Conservation (phyloP, 2,888 invertebrate genomes). For the Hipparchia semele region DNA sequence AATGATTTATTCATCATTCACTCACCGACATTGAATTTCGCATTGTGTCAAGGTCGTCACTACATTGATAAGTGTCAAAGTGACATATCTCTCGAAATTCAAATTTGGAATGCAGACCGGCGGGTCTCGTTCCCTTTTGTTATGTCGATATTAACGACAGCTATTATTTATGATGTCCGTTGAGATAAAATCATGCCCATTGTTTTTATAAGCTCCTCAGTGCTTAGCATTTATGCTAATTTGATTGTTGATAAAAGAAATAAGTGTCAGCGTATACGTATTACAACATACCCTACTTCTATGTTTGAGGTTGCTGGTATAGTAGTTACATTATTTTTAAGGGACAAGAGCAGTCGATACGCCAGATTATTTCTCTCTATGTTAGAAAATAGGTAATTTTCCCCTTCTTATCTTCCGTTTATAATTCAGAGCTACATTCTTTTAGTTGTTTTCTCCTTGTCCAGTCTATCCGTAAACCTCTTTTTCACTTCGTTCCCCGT, state of each 20-base stretch:
- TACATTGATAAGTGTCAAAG: slow-evolving; percentile 26
- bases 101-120: slow-evolving; percentile 28
- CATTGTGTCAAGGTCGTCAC: slow-evolving; percentile 36
- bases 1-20: slow-evolving; percentile 22
- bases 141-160: slow-evolving; percentile 20
- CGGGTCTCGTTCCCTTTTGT: slow-evolving; percentile 22
- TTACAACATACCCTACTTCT: neutral
- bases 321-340: too few relatives aligned
- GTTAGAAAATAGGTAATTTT: too few relatives aligned
- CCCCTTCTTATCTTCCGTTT: too few relatives aligned
- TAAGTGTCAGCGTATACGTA: neutral
- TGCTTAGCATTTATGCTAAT: neutral
- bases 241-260: neutral
- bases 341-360: too few relatives aligned
- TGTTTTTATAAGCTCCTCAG: slow-evolving; percentile 1
- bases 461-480: too few relatives aligned
- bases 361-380: too few relatives aligned
- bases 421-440: too few relatives aligned
- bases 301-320: too few relatives aligned
- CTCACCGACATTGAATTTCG: slow-evolving; percentile 24
- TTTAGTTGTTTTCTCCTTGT: too few relatives aligned
- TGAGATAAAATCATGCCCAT: slow-evolving; percentile 4
- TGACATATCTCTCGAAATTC: slow-evolving; percentile 34
- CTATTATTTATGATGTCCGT: slow-evolving; percentile 12
- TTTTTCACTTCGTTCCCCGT: too few relatives aligned